Evolutionary conservation across 2,113 vertebrate species (phyloP).

Genomic region (Pipa parva): DNA sequence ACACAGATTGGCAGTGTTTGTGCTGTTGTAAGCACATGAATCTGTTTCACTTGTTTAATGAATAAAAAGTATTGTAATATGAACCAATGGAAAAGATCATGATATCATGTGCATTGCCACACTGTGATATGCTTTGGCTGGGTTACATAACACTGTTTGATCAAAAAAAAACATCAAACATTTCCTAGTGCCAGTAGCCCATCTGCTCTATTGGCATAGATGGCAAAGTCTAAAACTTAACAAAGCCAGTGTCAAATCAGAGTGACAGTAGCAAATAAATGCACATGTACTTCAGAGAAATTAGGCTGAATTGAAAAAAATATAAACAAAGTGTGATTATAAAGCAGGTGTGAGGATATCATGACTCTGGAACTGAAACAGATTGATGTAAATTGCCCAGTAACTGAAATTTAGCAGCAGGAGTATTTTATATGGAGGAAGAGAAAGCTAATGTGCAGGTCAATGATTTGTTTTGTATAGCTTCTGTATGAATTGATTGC

Average conservation of each 20-base stretch:
- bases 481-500: too few species aligned
- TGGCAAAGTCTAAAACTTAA: constrained; percentile 21
- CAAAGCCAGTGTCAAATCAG: constrained; percentile 31
- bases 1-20: constrained; percentile 19
- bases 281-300: neutral
- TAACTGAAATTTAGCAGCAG: too few species aligned
- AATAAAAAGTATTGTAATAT: constrained; percentile 33
- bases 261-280: neutral
- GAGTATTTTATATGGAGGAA: too few species aligned
- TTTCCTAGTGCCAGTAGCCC: constrained; percentile 29
- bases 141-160: constrained; percentile 29
- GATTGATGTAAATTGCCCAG: too few species aligned
- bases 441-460: too few species aligned
- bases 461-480: too few species aligned
- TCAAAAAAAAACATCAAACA: constrained; percentile 11
- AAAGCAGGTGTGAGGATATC: too few species aligned
- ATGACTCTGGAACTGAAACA: too few species aligned
- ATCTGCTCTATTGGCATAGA: constrained; percentile 38
- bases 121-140: constrained; percentile 35
- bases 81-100: constrained; percentile 30
- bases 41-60: constrained; percentile 18
- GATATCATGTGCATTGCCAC: constrained; percentile 31
- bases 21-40: constrained; percentile 19
- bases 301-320: too few species aligned
- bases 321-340: too few species aligned